Evolutionary conservation across 2,888 invertebrate species (phyloP).

Genomic region (Cotesia congregata): DNA sequence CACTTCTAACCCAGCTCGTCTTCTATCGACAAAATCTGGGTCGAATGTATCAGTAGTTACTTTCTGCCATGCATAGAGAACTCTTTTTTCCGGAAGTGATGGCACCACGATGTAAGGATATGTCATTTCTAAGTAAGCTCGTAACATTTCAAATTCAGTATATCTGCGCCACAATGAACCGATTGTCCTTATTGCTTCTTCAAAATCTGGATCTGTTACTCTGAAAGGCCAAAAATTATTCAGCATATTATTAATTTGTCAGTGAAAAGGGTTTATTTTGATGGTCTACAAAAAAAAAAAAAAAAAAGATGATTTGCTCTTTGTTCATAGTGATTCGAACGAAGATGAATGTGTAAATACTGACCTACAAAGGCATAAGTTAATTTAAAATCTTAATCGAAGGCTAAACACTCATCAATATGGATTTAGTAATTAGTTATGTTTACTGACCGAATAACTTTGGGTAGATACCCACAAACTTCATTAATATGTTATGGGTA

Average conservation of each 20-base stretch:
- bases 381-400: background rate
- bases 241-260: background rate
- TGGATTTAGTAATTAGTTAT: background rate
- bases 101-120: conserved; percentile 87
- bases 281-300: conserved; percentile 5
- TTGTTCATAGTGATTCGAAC: background rate
- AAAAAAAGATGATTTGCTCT: conserved; percentile 14
- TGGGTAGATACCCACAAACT: background rate
- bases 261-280: too few species aligned
- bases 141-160: conserved; percentile 86
- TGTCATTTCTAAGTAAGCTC: conserved; percentile 81
- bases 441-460: background rate
- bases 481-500: background rate
- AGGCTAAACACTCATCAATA: background rate
- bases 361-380: background rate
- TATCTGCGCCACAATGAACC: conserved; percentile 85
- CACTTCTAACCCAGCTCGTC: conserved; percentile 83
- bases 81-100: conserved; percentile 85
- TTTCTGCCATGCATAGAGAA: conserved; percentile 84
- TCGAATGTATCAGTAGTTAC: conserved; percentile 84
- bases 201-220: conserved; percentile 77
- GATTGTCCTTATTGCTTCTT: conserved; percentile 75
- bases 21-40: conserved; percentile 87
- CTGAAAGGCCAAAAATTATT: conserved; percentile 64
- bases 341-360: background rate